A percentile compares a stretch with the other conserved stretches of the same genome.
Conservation (phyloP, 35 echinoderm and acorn worm genomes). For the Anneissia japonica region DNA sequence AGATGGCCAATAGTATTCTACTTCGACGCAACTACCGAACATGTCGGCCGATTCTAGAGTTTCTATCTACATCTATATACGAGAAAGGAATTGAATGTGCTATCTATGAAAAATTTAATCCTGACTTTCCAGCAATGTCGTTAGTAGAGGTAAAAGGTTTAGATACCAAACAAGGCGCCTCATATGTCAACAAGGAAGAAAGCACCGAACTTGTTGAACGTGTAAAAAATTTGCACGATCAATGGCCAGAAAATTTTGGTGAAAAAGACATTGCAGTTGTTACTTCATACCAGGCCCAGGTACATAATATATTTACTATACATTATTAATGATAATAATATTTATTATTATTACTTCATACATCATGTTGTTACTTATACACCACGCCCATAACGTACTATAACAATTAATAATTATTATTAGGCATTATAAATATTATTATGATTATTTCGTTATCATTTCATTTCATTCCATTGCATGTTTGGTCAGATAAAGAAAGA, state of each 20-base stretch:
- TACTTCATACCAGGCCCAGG: constrained; percentile 65
- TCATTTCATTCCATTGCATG: no score
- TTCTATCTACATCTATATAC: constrained; percentile 50
- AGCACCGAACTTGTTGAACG: constrained; percentile 49
- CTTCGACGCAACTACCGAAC: constrained; percentile 80
- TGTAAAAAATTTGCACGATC: constrained; percentile 18
- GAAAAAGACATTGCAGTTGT: constrained; percentile 51
- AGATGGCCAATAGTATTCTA: constrained; percentile 13
- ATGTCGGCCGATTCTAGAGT: constrained; percentile 45
- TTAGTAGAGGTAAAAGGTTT: constrained; percentile 58
- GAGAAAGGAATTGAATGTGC: constrained; percentile 9
- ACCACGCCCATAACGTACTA: no score
- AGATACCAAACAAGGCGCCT: constrained; percentile 40
- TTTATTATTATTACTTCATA: no score
- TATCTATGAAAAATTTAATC: constrained; percentile 24
- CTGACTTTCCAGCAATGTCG: constrained; percentile 51
- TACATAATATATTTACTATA: neutral
- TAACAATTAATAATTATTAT: no score
- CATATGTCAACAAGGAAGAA: constrained; percentile 66
- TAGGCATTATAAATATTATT: no score
- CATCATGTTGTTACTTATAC: no score
- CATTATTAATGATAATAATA: no score
- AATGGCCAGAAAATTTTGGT: constrained; percentile 65
- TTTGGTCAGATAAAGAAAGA: no score
- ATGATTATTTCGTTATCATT: no score